Evolutionary conservation across 2,113 vertebrate species (phyloP).

Genomic region (Hipposideros armiger): DNA sequence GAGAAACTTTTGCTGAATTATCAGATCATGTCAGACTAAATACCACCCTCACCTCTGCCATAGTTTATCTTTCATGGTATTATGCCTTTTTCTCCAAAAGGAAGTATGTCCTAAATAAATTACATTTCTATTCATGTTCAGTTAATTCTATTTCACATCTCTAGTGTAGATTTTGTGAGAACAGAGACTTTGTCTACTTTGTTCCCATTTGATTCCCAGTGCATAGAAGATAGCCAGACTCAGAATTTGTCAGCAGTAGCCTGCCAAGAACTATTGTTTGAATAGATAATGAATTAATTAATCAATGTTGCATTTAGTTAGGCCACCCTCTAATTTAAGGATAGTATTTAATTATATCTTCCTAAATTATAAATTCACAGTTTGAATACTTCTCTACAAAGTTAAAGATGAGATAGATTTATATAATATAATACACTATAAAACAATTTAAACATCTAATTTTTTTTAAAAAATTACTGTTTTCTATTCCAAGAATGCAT

Average conservation of each 20-base stretch:
- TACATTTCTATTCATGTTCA: not conserved
- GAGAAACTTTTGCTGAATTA: not conserved
- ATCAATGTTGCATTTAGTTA: not conserved
- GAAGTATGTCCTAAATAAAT: not conserved
- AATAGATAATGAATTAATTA: not conserved
- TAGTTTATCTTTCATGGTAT: not conserved
- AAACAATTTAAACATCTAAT: not conserved
- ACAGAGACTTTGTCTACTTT: not conserved
- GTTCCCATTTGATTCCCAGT: not conserved
- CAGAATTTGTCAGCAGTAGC: not conserved
- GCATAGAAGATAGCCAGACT: not conserved
- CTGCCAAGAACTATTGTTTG: not conserved
- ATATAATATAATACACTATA: not conserved
- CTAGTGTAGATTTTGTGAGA: not conserved
- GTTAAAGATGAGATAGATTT: not conserved
- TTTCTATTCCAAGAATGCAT: not conserved
- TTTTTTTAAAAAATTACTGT: not conserved
- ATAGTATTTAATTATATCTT: constrained; percentile 44
- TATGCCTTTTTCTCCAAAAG: not conserved
- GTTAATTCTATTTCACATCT: not conserved
- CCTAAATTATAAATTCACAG: constrained; percentile 18
- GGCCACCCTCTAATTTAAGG: not conserved
- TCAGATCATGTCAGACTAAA: not conserved
- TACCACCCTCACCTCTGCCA: not conserved
- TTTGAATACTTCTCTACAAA: not conserved